Percentiles rank a stretch among this genome's conserved stretches.
Evolutionary conservation across 37 sponge, comb jelly and placozoan genomes (phyloP).

Genomic region (Halichondria panicea): DNA sequence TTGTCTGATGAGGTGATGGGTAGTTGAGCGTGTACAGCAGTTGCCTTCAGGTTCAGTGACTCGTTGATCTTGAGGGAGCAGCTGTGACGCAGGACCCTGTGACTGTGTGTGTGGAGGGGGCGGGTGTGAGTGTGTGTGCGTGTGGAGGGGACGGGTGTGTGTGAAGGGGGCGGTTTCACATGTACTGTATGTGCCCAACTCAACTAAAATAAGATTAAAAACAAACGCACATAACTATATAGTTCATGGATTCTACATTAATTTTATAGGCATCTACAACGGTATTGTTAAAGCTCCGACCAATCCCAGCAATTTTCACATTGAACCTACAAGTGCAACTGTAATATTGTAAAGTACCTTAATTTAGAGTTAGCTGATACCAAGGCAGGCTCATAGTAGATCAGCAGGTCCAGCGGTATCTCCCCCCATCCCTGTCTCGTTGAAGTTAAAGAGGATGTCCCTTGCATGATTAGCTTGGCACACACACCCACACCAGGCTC

Average conservation of each 20-base stretch:
- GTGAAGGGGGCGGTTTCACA: not conserved
- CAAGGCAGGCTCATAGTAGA: slow-evolving; percentile 45
- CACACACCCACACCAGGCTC: slow-evolving; percentile 46
- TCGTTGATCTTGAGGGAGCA: slow-evolving; percentile 27
- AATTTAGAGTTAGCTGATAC: slow-evolving; percentile 33
- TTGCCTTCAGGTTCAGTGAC: slow-evolving; percentile 35
- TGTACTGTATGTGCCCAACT: too few relatives aligned
- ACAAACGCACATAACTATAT: too few relatives aligned
- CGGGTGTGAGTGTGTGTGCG: not conserved
- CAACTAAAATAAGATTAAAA: too few relatives aligned
- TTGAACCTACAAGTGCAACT: not conserved
- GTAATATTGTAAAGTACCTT: slow-evolving; percentile 12
- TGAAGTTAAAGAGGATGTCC: not conserved
- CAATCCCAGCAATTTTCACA: too few relatives aligned
- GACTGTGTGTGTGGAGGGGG: slow-evolving; percentile 16
- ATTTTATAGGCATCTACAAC: too few relatives aligned
- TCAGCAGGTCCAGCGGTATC: slow-evolving; percentile 35
- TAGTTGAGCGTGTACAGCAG: slow-evolving; percentile 11
- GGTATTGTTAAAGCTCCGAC: too few relatives aligned
- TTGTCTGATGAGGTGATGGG: not conserved
- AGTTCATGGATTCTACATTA: too few relatives aligned
- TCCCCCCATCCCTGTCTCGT: not conserved
- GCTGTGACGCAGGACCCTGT: slow-evolving; percentile 47
- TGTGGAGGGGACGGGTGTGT: not conserved
- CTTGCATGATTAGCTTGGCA: slow-evolving; percentile 14